Base-by-base conservation (phyloP, 2,113 vertebrate genomes). In the Nipponia nippon region DNA sequence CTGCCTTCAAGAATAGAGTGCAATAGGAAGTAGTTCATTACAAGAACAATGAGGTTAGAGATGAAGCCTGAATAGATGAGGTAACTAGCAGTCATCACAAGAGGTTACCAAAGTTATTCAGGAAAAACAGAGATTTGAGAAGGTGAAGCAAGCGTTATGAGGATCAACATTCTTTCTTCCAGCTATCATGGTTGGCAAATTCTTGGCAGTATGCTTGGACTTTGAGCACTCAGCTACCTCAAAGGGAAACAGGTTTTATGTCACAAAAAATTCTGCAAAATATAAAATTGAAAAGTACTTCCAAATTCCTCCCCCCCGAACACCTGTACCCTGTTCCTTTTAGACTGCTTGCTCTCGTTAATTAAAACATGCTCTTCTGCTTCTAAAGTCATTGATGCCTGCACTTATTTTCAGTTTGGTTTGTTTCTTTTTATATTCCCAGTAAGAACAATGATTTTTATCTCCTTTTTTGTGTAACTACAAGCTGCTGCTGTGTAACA, bases 401-500 rank as follows among this genome's bases (percentile, higher is more conserved):
- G 67, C 75, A 59, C 32, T 92, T 89, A 62, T 76, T 95, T 95
- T 83, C 63, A 86, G 4, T 63, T 93, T 32, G 11, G 26, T 87
- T 95, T 55, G 40, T 69, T 89, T 78, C 75, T 83, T 79, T 70
- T 94, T 69, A 65, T 91, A 92, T 66, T 96, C 65, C 52, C 81
- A 95, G 83, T 69, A 95, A 92, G 75, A 96, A 86, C 47, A 90
- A 93, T 29, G 70, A 86, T 96, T 93, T 91, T 96, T 91, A 94
- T 96, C 69, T 46, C 25, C 85, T 93, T 95, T 92, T 95, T 75
- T 94, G 82, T 50, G 25, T 65, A 92, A 87, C 75, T 62, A 87
- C 63, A 96, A 95, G 83, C 90, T 97, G 83, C 79, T 96, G 90
- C 92, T 92, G 87, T 67, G 49, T 85, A 93, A 96, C 30, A 70